Conservation (phyloP, 2,797 vertebrate genomes). For the Trematomus bernacchii region DNA sequence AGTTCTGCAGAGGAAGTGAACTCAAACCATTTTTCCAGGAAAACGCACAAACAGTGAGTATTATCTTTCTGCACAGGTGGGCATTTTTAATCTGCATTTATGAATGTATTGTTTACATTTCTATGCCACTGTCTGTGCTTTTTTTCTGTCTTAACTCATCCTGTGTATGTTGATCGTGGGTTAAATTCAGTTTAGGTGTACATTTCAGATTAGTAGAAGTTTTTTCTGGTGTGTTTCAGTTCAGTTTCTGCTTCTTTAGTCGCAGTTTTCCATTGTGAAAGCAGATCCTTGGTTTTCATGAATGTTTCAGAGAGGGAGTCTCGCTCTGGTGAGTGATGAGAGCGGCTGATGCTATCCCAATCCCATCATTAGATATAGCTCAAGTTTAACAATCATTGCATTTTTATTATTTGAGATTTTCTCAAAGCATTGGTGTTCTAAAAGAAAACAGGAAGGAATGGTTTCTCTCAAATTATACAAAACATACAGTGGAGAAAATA, state of each 20-base stretch:
- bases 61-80: constrained; percentile 8
- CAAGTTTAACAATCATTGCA: too few relatives aligned
- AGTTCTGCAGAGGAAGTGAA: constrained; percentile 29
- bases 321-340: constrained; percentile 59
- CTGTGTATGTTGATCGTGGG: neutral
- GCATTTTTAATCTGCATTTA: too few relatives aligned
- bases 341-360: constrained; percentile 40
- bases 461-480: too few relatives aligned
- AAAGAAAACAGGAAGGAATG: neutral
- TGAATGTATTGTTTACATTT: too few relatives aligned
- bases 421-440: neutral
- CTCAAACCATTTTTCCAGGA: neutral
- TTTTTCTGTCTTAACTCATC: rapidly evolving
- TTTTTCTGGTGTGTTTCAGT: rapidly evolving
- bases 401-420: neutral
- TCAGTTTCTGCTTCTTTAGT: neutral
- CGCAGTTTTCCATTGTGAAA: constrained; percentile 58
- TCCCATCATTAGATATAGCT: constrained; percentile 8
- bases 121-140: too few relatives aligned
- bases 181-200: neutral
- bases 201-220: neutral
- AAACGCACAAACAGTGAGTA: constrained; percentile 34
- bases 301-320: constrained; percentile 75
- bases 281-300: constrained; percentile 63
- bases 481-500: too few relatives aligned